Percentiles rank a stretch among this genome's conserved stretches.
Evolutionary conservation across 1,140 invertebrate species (phyloP).

Genomic region (Ridgeia piscesae): DNA sequence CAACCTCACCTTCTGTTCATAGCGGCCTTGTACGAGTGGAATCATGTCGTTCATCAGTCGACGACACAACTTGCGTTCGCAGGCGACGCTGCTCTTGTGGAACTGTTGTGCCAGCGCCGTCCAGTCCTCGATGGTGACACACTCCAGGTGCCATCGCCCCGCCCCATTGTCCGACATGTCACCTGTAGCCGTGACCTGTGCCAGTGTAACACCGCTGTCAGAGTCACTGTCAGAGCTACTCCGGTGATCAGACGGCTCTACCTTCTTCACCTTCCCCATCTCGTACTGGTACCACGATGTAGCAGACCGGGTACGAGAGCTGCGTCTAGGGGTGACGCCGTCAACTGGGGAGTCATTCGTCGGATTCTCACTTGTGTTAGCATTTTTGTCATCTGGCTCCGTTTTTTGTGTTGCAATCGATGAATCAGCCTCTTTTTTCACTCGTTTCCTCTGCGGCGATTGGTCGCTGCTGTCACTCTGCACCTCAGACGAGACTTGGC

Average conservation of each 20-base stretch:
- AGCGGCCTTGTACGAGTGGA: neutral
- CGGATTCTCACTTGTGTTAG: neutral
- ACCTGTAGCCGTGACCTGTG: neutral
- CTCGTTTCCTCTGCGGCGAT: neutral
- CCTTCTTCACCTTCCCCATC: neutral
- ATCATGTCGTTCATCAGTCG: neutral
- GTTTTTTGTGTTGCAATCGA: neutral
- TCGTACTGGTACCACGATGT: neutral
- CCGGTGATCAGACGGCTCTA: neutral
- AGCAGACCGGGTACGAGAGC: neutral
- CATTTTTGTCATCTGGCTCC: neutral
- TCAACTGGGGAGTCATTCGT: neutral
- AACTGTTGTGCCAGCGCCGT: neutral
- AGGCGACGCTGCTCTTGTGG: neutral
- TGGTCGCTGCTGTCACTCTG: neutral
- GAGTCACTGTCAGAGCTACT: neutral
- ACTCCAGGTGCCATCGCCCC: neutral
- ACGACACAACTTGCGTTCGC: neutral
- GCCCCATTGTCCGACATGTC: neutral
- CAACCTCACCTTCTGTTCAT: neutral
- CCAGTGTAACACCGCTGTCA: neutral
- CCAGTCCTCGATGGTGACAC: neutral
- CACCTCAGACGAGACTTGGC: neutral
- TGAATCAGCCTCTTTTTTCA: neutral
- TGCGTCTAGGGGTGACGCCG: neutral